Conservation (phyloP, 2,888 invertebrate genomes). For the Periphyllus acericola region DNA sequence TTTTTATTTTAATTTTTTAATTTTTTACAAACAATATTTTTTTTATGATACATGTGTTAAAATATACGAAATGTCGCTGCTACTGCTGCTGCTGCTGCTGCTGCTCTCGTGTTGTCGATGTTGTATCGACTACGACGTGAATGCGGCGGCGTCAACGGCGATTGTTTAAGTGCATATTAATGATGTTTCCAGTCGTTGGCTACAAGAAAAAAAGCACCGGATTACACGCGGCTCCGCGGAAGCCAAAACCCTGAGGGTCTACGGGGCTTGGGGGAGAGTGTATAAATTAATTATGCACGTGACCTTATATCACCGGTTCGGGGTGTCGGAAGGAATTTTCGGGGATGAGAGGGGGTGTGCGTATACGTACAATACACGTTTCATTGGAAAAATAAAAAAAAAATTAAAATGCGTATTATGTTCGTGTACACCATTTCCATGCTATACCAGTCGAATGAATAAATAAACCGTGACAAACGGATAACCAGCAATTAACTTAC, state of each 20-base stretch:
- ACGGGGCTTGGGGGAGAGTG: not conserved
- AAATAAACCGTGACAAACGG: slow-evolving; percentile 44
- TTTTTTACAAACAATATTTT: too few species aligned
- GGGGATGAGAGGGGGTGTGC: not conserved
- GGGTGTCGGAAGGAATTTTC: not conserved
- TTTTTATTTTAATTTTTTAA: not conserved
- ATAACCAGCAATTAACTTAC: slow-evolving; percentile 68
- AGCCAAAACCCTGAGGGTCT: not conserved
- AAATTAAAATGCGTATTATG: not conserved
- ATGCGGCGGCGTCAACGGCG: not conserved
- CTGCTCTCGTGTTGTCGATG: not conserved
- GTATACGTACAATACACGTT: not conserved
- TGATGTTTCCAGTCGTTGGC: slow-evolving; percentile 91
- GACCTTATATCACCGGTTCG: not conserved
- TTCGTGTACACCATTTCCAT: not conserved
- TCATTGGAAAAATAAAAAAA: not conserved
- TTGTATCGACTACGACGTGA: not conserved
- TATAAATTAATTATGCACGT: slow-evolving; percentile 8
- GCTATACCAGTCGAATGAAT: slow-evolving; percentile 16
- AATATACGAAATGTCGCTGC: too few species aligned
- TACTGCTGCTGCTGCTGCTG: too few species aligned
- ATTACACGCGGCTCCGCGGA: not conserved
- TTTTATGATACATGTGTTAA: too few species aligned
- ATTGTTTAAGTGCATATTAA: slow-evolving; percentile 66
- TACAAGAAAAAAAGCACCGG: slow-evolving; percentile 66